These are phyloP conservation scores for Hydrochoerus hydrochaeris DNA, from an alignment of 2,113 vertebrate species.

Conservation along the genomic window DNA sequence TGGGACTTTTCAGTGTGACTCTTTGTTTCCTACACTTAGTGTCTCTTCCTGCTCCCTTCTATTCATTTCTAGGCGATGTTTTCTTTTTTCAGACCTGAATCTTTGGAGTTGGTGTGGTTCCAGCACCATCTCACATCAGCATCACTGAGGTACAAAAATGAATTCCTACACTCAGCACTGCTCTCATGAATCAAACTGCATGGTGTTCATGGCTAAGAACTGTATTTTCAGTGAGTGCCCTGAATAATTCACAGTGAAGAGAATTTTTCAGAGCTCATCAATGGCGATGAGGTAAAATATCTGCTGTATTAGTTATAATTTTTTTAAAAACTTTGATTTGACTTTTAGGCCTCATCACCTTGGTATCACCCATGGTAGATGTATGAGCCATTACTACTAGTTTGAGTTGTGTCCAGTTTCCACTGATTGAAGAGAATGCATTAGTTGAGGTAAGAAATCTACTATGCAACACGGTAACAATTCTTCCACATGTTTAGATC, in stretches of 20 bases:
- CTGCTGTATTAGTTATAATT: neutral
- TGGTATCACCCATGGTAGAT: neutral
- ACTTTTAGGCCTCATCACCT: neutral
- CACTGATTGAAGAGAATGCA: neutral
- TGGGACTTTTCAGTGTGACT: rapidly evolving
- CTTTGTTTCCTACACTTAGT: rapidly evolving
- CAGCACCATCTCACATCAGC: no score
- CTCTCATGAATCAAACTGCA: neutral
- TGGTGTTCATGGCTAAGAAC: neutral
- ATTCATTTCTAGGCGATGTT: neutral
- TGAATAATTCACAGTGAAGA: neutral
- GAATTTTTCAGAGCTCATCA: neutral
- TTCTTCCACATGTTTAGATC: neutral
- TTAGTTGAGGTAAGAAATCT: neutral
- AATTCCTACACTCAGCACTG: neutral
- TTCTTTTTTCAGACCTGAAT: neutral
- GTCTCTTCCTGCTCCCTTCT: neutral
- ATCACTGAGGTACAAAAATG: neutral
- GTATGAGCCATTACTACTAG: neutral
- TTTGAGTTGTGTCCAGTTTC: neutral
- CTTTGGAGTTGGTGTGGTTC: neutral
- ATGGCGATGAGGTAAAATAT: neutral
- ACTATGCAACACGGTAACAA: neutral
- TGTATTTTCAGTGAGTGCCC: neutral
- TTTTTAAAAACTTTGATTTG: neutral